Conservation (phyloP, 2,113 vertebrate genomes). For the Arizona elegans region DNA sequence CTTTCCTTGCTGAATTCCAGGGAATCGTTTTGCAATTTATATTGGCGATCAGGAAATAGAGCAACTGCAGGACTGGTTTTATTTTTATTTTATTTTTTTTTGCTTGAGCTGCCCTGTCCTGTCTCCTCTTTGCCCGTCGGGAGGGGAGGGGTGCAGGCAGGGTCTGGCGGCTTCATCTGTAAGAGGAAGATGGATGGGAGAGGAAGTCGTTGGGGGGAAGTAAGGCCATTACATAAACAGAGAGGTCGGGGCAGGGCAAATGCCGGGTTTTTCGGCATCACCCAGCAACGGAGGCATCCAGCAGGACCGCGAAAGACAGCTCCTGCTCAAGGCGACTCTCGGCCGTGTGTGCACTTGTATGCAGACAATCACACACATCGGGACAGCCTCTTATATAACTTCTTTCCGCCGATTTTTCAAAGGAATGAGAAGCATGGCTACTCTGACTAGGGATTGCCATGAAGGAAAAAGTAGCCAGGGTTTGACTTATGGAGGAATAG, state of each 20-base stretch:
- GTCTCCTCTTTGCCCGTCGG: background rate
- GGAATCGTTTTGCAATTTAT: background rate
- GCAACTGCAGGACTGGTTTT: background rate
- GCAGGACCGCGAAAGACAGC: background rate
- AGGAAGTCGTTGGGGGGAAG: background rate
- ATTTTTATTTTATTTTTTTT: background rate
- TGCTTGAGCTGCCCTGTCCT: background rate
- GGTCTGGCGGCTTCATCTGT: background rate
- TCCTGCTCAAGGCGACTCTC: background rate
- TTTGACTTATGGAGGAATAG: too few species aligned
- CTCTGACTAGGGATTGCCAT: background rate
- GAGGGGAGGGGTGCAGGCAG: background rate
- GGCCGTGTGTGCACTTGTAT: background rate
- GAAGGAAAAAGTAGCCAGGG: background rate
- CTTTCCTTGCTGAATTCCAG: background rate
- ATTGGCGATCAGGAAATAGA: background rate
- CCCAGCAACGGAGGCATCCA: background rate
- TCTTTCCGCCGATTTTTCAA: background rate
- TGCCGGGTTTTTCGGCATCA: background rate
- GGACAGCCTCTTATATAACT: conserved; percentile 18
- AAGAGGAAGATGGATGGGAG: background rate
- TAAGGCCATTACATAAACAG: background rate
- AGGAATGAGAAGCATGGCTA: background rate
- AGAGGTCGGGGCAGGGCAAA: background rate
- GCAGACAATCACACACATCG: background rate